Base-by-base conservation (phyloP, 2,888 invertebrate genomes). In the Epistrophe grossulariae region DNA sequence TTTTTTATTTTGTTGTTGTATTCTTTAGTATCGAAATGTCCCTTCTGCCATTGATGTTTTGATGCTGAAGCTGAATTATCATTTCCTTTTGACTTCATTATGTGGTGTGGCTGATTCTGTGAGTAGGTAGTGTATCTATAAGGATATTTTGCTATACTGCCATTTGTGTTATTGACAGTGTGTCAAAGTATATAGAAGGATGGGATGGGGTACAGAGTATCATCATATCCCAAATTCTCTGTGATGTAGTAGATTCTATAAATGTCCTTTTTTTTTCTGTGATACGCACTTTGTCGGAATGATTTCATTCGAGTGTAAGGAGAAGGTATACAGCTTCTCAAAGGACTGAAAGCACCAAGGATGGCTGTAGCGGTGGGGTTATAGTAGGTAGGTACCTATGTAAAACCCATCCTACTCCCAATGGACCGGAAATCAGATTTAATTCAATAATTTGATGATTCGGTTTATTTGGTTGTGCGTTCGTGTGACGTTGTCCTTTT, bases 381-480 rank as follows among this genome's bases (percentile, higher is more conserved):
- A n/a, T 0, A 0, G 35, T n/a, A 11, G 35, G 1, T 8, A 31
- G 5, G 9, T 55, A 15, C 15, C 2, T 15, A 11, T 6, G 5
- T 15, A 17, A 43, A 40, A 15, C 24, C 24, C 62, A 62, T 62
- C 15, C 40, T 43, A 24, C 71, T 72, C 76, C 87, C 87, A 83
- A 83, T 87, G 83, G 84, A 88, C 84, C 88, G 88, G 84, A 88
- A 80, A 80, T 84, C 84, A 84, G 80, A 88, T 88, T 88, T 88
- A 88, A 88, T 88, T 88, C 84, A 88, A 88, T 88, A 88, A 88
- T 88, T 84, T 88, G 83, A 88, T 88, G 88, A 88, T 88, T 88
- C 84, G 84, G 84, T 88, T 84, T 88, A 84, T 88, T 88, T 88
- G 84, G 83, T 64, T 79, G 79, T 80, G 74, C 79, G 87, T 83